Evolutionary conservation across 2,797 vertebrate genomes (phyloP).

Genomic region (Onychomys arenicola): DNA sequence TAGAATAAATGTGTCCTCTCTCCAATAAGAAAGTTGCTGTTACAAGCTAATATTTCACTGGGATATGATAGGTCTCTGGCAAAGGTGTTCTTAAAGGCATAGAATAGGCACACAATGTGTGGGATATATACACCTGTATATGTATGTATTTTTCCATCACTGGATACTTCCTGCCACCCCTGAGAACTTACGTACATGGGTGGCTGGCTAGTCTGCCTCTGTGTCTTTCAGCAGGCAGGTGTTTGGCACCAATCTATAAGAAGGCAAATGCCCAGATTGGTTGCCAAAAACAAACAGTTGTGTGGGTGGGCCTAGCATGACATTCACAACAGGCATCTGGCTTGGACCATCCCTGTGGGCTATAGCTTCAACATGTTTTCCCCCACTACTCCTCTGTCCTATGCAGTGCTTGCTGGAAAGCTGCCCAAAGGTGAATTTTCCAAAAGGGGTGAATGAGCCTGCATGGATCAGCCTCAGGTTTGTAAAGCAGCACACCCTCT

Average conservation of each 20-base stretch:
- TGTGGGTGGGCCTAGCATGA: conserved; percentile 60
- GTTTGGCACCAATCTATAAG: conserved; percentile 61
- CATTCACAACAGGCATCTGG: conserved; percentile 70
- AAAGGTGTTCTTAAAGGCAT: not conserved
- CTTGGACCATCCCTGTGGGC: conserved; percentile 54
- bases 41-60: conserved; percentile 2
- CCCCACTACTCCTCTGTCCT: conserved; percentile 25
- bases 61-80: conserved; percentile 26
- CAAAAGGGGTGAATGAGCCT: conserved; percentile 44
- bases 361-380: conserved; percentile 57
- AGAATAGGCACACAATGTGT: not conserved
- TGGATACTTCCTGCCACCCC: not conserved
- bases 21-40: not conserved
- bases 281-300: conserved; percentile 72
- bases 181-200: conserved; percentile 31
- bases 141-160: conserved; percentile 19
- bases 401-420: conserved; percentile 24
- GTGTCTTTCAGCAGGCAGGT: conserved; percentile 50
- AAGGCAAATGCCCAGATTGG: conserved; percentile 58
- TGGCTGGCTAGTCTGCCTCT: conserved; percentile 20
- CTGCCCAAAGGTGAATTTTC: conserved; percentile 56
- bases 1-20: conserved; percentile 10
- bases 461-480: conserved; percentile 24
- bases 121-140: not conserved
- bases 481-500: not conserved